These are phyloP conservation scores for Tympanoctomys barrerae DNA, from an alignment of 2,797 vertebrate genomes.

Conservation along the genomic window DNA sequence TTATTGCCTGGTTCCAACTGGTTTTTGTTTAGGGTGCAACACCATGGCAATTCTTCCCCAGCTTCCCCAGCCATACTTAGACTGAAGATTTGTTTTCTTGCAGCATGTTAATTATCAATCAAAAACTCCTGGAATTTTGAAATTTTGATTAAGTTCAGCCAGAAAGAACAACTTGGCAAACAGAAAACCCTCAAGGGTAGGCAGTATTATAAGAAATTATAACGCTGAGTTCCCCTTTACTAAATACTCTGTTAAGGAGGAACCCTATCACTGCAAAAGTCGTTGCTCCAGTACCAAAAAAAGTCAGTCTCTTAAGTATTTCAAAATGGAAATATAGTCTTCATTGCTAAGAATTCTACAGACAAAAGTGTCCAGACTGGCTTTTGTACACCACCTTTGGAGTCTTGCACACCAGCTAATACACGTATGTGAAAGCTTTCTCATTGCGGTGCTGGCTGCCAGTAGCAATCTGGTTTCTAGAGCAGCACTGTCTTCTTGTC, in stretches of 20 bases:
- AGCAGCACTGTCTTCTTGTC: neutral
- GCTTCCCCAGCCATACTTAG: neutral
- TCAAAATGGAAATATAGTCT: neutral
- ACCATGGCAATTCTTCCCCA: neutral
- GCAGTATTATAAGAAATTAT: neutral
- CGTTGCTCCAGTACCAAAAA: neutral
- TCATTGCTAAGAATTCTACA: neutral
- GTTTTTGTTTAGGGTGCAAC: neutral
- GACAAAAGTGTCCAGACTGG: neutral
- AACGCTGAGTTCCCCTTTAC: neutral
- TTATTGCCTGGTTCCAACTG: neutral
- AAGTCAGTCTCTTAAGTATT: neutral
- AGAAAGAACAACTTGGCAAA: slow-evolving; percentile 19
- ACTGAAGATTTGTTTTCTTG: neutral
- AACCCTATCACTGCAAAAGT: neutral
- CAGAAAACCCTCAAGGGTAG: neutral
- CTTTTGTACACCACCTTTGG: neutral
- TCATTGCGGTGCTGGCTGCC: neutral
- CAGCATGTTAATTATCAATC: neutral
- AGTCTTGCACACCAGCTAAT: neutral
- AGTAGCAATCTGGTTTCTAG: slow-evolving; percentile 1
- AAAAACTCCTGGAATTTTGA: slow-evolving; percentile 35
- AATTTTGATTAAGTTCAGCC: slow-evolving; percentile 23
- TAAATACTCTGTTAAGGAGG: neutral
- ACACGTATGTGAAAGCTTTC: slow-evolving; percentile 41